Conservation (phyloP, 2,113 vertebrate species). For the Zosterops japonicus region DNA sequence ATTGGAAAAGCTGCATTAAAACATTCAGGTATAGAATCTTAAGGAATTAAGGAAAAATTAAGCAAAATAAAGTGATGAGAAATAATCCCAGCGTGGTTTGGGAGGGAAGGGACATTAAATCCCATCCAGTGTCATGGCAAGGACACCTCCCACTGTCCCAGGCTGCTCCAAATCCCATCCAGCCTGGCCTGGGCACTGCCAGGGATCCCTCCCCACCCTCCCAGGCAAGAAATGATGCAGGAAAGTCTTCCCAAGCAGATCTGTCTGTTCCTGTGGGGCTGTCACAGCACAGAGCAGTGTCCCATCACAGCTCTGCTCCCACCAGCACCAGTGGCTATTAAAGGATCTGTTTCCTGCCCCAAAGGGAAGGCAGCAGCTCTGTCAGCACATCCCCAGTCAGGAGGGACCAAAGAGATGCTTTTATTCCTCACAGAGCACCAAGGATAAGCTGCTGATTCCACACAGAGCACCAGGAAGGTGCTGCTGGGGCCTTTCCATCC, state of each 20-base stretch:
- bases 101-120: rapidly evolving
- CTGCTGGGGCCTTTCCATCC: rapidly evolving
- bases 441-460: neutral
- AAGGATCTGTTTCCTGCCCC: neutral
- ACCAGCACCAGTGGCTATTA: neutral
- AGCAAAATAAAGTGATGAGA: neutral
- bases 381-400: rapidly evolving
- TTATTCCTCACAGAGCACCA: neutral
- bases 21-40: rapidly evolving
- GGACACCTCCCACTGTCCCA: neutral
- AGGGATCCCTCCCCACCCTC: neutral
- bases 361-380: neutral
- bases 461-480: neutral
- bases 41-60: neutral
- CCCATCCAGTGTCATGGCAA: rapidly evolving
- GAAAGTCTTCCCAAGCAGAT: neutral
- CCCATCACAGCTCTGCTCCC: neutral
- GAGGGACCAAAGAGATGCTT: neutral
- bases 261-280: neutral
- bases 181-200: neutral
- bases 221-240: rapidly evolving
- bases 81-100: neutral
- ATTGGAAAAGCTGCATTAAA: neutral
- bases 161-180: neutral
- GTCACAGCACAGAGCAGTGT: neutral